phyloP scores from a whole-genome alignment of 53 echinoderm and acorn worm genomes.

The Apostichopus leukothele region DNA sequence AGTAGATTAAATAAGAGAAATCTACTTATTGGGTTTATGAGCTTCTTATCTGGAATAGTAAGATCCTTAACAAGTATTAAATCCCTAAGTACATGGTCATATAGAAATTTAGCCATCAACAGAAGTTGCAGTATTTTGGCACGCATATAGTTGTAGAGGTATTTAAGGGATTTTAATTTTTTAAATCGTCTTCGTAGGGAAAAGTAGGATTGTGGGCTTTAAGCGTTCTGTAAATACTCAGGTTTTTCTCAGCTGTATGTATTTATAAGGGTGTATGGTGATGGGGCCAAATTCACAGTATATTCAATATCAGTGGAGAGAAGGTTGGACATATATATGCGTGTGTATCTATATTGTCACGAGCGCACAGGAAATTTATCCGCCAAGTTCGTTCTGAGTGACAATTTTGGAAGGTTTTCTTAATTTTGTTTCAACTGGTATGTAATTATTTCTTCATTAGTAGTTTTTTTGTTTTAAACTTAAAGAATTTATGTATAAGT shows the following conservation, averaged over 20 bases:
- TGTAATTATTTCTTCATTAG: too few relatives aligned
- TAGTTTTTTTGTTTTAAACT: too few relatives aligned
- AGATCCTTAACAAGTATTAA: conserved; percentile 16
- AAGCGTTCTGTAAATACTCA: neutral
- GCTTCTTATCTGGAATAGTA: conserved; percentile 25
- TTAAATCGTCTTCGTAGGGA: neutral
- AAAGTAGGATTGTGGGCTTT: neutral
- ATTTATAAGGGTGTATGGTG: neutral
- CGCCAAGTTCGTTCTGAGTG: too few relatives aligned
- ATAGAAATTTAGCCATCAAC: neutral
- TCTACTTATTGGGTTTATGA: conserved; percentile 26
- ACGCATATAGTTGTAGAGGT: neutral
- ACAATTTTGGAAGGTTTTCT: too few relatives aligned
- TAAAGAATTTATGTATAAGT: too few relatives aligned
- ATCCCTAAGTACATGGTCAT: conserved; percentile 10
- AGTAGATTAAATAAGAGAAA: conserved; percentile 27
- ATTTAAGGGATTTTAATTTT: neutral
- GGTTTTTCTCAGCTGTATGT: neutral
- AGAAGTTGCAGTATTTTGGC: neutral
- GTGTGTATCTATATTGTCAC: too few relatives aligned
- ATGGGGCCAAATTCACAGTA: neutral
- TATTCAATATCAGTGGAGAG: neutral
- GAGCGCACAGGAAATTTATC: too few relatives aligned
- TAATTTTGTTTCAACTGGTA: too few relatives aligned
- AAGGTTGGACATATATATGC: neutral